Evolutionary conservation across 2,888 invertebrate genomes (phyloP), one percentile per base, ranked within the genome.

Genomic region (Hyles lineata): DNA sequence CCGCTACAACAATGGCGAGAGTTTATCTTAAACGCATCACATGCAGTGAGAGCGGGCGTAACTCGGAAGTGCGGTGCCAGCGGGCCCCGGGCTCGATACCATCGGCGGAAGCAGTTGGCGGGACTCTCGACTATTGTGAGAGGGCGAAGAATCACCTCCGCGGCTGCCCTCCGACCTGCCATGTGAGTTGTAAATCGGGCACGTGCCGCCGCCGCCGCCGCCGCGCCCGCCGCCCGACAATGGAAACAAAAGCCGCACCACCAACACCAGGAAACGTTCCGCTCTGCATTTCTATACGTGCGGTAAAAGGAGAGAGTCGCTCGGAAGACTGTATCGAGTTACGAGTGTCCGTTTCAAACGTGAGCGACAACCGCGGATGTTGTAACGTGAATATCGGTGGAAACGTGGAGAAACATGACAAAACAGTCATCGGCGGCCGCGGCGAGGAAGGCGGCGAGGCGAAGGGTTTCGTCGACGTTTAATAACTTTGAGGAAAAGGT

Each of bases 51-150:
- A 85, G 80, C 78, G 80, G 74, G 77, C 76, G 84, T 79, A 84
- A 78, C 83, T 86, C 87, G 89, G 89, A 90, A 92, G 88, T 88
- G 77, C 79, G 79, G 82, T 82, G 84, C 43, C 43, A 43, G 43
- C 43, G 15, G 11, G 43, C 81, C 82, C 82, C 85, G 82, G 85
- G 86, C 86, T 87, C 83, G 84, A 85, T 83, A 82, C 78, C 74
- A 92, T 92, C 91, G 85, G 79, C 89, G 91, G 91, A 91, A 91
- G 88, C 82, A 81, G 75, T 81, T 85, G 84, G 86, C 84, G 87
- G 86, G 81, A 90, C 92, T 93, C 91, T 93, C 92, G 89, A 89
- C 89, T 81, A 92, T 93, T 93, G 92, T 94, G 85, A 84, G 82
- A 83, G 82, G 84, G 76, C 82, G 84, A 87, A 89, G 87, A 85